Conservation (phyloP, 2,888 invertebrate species). For the Xestia xanthographa region DNA sequence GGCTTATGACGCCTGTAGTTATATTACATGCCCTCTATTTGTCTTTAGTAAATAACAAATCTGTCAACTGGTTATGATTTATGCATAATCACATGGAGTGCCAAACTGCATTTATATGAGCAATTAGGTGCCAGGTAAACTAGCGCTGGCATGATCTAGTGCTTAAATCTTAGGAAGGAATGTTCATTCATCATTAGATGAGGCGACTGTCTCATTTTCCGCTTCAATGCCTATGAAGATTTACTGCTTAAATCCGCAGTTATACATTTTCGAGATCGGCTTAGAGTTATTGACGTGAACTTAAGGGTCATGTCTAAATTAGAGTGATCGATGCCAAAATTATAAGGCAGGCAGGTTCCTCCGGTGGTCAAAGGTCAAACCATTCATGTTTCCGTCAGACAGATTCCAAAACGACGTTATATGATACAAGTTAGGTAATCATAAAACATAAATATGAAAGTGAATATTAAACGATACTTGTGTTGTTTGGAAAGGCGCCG, state of each 20-base stretch:
- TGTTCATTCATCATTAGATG: slow-evolving; percentile 61
- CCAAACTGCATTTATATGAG: slow-evolving; percentile 75
- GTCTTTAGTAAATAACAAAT: slow-evolving; percentile 77
- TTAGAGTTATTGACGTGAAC: slow-evolving; percentile 13
- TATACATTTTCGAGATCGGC: slow-evolving; percentile 16
- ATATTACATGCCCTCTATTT: slow-evolving; percentile 77
- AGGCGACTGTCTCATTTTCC: slow-evolving; percentile 40
- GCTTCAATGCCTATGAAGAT: slow-evolving; percentile 35
- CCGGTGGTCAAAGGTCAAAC: slow-evolving; percentile 13
- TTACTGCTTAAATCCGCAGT: slow-evolving; percentile 32
- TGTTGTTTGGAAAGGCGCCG: slow-evolving; percentile 61
- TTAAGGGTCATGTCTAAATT: slow-evolving; percentile 20
- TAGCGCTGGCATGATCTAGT: slow-evolving; percentile 74
- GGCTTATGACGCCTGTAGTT: slow-evolving; percentile 62
- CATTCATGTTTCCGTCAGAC: slow-evolving; percentile 12
- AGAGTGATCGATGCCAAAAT: slow-evolving; percentile 23
- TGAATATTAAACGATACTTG: slow-evolving; percentile 56
- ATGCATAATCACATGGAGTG: slow-evolving; percentile 76
- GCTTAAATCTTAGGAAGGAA: slow-evolving; percentile 51
- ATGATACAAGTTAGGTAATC: slow-evolving; percentile 57
- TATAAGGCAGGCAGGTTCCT: background rate
- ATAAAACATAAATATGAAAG: slow-evolving; percentile 64
- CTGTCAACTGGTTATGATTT: slow-evolving; percentile 80
- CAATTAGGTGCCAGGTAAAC: slow-evolving; percentile 74
- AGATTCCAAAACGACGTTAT: slow-evolving; percentile 32